Evolutionary conservation across 2,113 vertebrate genomes (phyloP).

Genomic region (Chauna torquata): DNA sequence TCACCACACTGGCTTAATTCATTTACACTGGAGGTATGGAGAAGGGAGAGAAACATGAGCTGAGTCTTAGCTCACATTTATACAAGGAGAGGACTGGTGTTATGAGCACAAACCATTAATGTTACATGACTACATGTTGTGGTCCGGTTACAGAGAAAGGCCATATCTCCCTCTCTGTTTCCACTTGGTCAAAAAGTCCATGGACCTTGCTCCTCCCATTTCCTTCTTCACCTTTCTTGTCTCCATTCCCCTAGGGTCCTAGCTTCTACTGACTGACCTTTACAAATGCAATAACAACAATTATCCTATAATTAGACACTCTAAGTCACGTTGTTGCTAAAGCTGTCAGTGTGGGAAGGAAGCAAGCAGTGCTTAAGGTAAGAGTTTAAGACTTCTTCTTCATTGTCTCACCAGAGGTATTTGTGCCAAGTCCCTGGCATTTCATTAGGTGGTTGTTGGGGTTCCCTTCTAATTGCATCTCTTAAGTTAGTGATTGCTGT

Average conservation of each 20-base stretch:
- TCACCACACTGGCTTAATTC: neutral
- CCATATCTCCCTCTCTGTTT: neutral
- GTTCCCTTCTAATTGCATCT: constrained; percentile 37
- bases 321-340: constrained; percentile 53
- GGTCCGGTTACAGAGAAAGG: neutral
- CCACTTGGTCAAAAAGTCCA: neutral
- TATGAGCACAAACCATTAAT: neutral
- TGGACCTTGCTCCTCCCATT: neutral
- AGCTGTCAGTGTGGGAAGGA: constrained; percentile 53
- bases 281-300: constrained; percentile 62
- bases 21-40: neutral
- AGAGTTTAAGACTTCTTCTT: constrained; percentile 44
- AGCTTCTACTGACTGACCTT: constrained; percentile 60
- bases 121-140: neutral
- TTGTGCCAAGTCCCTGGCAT: constrained; percentile 37
- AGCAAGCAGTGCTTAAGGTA: constrained; percentile 45
- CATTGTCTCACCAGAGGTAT: constrained; percentile 22
- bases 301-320: constrained; percentile 68
- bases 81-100: neutral
- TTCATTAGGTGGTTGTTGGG: constrained; percentile 44
- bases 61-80: neutral
- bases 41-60: neutral
- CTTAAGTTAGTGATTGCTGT: constrained; percentile 27
- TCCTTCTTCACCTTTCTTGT: constrained; percentile 42
- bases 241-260: constrained; percentile 60